Percentiles rank a stretch among this genome's conserved stretches.
Conservation (phyloP, 2,113 vertebrate species). For the Neotoma lepida region DNA sequence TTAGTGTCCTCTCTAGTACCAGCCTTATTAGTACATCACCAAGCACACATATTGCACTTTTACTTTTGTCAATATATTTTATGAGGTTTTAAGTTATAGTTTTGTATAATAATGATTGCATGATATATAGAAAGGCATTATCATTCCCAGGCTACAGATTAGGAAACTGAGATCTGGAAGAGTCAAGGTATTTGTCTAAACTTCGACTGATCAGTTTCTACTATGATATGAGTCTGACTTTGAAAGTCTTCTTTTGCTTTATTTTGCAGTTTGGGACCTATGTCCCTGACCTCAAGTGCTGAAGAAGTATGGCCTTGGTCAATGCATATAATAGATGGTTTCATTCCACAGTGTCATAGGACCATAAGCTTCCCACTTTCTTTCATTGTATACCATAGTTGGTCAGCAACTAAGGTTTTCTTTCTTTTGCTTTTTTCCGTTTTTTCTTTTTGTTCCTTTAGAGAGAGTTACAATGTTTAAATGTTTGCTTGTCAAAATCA, state of each 20-base stretch:
- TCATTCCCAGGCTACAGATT: not conserved
- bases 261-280: not conserved
- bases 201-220: not conserved
- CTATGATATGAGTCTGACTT: not conserved
- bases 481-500: conserved; percentile 1
- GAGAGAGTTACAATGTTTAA: conserved; percentile 17
- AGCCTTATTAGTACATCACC: not conserved
- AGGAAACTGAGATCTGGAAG: not conserved
- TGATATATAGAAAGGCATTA: not conserved
- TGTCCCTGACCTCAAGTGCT: not conserved
- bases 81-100: not conserved
- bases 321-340: not conserved
- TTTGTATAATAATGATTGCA: not conserved
- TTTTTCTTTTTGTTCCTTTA: not conserved
- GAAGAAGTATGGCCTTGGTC: not conserved
- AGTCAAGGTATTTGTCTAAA: not conserved
- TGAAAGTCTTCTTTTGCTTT: not conserved
- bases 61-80: not conserved
- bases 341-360: not conserved
- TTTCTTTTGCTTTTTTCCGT: not conserved
- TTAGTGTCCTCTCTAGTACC: not conserved
- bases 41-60: not conserved
- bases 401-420: not conserved
- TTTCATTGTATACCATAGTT: not conserved
- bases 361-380: not conserved